phyloP scores from a whole-genome alignment of 2,888 invertebrate genomes.

The Drosophila fulvimacula region DNA sequence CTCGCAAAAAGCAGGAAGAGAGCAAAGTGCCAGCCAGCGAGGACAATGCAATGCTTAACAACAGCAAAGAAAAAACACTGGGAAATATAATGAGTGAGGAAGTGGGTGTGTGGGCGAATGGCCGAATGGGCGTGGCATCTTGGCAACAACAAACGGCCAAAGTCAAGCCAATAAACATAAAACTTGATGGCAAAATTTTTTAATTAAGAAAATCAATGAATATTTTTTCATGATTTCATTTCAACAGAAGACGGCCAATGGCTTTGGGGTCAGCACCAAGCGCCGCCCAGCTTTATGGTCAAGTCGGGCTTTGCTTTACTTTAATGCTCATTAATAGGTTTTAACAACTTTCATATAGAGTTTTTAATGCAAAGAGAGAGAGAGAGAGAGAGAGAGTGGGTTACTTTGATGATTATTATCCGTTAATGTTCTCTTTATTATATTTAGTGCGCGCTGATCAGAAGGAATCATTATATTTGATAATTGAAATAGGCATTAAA shows the following conservation, averaged over 20 bases:
- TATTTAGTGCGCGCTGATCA: background rate
- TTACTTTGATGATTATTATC: constrained; percentile 23
- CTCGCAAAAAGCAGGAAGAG: constrained; percentile 40
- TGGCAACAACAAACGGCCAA: constrained; percentile 38
- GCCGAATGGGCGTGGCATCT: background rate
- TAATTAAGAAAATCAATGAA: constrained; percentile 79
- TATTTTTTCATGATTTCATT: constrained; percentile 59
- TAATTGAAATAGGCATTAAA: constrained; percentile 5
- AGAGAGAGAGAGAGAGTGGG: background rate
- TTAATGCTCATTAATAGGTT: constrained; percentile 44
- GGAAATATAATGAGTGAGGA: constrained; percentile 12
- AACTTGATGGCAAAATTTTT: constrained; percentile 74
- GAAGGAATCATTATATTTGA: constrained; percentile 7
- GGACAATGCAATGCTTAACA: constrained; percentile 53
- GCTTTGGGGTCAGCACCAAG: constrained; percentile 12
- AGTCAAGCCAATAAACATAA: constrained; percentile 73
- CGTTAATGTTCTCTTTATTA: background rate
- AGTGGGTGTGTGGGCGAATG: background rate
- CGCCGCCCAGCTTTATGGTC: constrained; percentile 29
- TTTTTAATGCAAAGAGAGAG: constrained; percentile 3
- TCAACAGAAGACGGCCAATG: constrained; percentile 42
- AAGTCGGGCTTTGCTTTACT: constrained; percentile 6
- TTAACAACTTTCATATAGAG: constrained; percentile 48
- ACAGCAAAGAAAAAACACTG: constrained; percentile 14
- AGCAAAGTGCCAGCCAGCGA: constrained; percentile 31